A percentile compares a stretch with the other conserved stretches of the same genome.
phyloP scores from a whole-genome alignment of 2,113 vertebrate genomes.

The Toxotes jaculatrix region DNA sequence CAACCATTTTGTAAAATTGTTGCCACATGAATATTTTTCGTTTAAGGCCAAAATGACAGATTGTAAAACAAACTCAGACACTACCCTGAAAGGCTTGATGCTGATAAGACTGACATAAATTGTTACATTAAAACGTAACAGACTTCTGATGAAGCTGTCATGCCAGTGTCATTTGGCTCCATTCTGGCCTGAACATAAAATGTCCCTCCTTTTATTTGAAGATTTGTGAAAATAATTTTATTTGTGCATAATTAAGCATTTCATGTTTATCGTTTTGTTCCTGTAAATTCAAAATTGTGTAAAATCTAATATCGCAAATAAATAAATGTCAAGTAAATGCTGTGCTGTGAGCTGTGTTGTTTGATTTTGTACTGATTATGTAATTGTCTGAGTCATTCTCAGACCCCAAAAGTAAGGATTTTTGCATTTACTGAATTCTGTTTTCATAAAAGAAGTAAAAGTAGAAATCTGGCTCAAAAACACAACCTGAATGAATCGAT shows the following conservation, averaged over 20 bases:
- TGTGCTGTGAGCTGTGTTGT: slow-evolving; percentile 29
- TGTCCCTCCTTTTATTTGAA: slow-evolving; percentile 44
- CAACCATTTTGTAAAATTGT: slow-evolving; percentile 48
- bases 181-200: slow-evolving; percentile 58
- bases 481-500: background rate
- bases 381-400: background rate
- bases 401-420: background rate
- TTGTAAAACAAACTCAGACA: slow-evolving; percentile 43
- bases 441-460: background rate
- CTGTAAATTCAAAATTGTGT: slow-evolving; percentile 80
- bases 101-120: slow-evolving; percentile 32
- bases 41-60: slow-evolving; percentile 56
- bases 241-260: slow-evolving; percentile 77
- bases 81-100: slow-evolving; percentile 46
- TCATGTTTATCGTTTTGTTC: slow-evolving; percentile 82
- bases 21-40: slow-evolving; percentile 39
- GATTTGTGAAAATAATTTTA: slow-evolving; percentile 66
- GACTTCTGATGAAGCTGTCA: slow-evolving; percentile 21
- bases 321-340: slow-evolving; percentile 79
- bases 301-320: slow-evolving; percentile 83
- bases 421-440: background rate
- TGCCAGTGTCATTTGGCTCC: slow-evolving; percentile 46
- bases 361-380: slow-evolving; percentile 17
- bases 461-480: background rate
- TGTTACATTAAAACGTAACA: slow-evolving; percentile 29